These are phyloP conservation scores for Clitarchus hookeri DNA, from an alignment of 2,888 invertebrate species.

Conservation along the genomic window DNA sequence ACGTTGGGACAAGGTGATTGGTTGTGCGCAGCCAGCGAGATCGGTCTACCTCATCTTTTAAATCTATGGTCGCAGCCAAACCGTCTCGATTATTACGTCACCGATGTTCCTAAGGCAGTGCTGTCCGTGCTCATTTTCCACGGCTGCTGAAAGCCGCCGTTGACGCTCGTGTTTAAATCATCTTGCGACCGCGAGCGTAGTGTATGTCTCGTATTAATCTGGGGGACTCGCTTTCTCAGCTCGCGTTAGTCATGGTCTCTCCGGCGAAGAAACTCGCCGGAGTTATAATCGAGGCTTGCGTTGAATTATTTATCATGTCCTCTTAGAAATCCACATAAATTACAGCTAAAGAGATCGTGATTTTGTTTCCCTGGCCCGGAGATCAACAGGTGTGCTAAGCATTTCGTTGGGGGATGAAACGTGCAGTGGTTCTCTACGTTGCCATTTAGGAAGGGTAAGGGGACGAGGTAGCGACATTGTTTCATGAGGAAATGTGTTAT, in stretches of 20 bases:
- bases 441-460: too few species aligned
- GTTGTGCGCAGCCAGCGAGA: too few species aligned
- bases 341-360: not conserved
- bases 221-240: not conserved
- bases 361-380: not conserved
- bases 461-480: too few species aligned
- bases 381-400: not conserved
- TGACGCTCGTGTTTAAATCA: not conserved
- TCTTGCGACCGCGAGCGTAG: not conserved
- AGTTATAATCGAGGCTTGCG: not conserved
- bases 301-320: not conserved
- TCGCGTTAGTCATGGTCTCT: not conserved
- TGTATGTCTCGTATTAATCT: slow-evolving; percentile 1
- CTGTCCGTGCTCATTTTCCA: not conserved
- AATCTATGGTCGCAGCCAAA: too few species aligned
- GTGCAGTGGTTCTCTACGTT: too few species aligned
- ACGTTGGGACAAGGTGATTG: too few species aligned
- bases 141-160: not conserved
- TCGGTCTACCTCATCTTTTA: too few species aligned
- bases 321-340: not conserved
- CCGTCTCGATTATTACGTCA: too few species aligned
- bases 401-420: too few species aligned
- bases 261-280: not conserved
- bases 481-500: too few species aligned
- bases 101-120: too few species aligned